Conservation (phyloP, 92 coral and sea anemone genomes). For the Zoanthus solanderi region DNA sequence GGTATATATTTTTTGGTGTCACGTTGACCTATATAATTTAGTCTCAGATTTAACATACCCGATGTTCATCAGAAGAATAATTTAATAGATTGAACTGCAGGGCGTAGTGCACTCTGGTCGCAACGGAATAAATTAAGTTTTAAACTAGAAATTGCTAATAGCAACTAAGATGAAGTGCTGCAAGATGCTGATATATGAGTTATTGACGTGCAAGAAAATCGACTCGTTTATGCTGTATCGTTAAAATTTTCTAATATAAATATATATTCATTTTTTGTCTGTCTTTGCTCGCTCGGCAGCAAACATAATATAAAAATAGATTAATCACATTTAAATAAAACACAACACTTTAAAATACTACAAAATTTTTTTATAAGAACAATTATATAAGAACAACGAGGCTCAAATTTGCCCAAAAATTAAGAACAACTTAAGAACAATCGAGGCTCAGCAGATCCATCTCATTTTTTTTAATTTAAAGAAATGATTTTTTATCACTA, state of each 20-base stretch:
- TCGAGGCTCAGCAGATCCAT: conserved; percentile 1
- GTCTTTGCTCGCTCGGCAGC: conserved; percentile 1
- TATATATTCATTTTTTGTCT: background rate
- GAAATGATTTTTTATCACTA: conserved; percentile 10
- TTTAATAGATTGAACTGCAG: background rate
- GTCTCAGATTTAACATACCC: conserved; percentile 5
- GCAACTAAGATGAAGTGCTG: background rate
- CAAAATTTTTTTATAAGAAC: background rate
- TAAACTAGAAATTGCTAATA: background rate
- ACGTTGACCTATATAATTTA: conserved; percentile 2
- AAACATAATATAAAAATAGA: background rate
- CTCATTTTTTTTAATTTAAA: conserved; percentile 7
- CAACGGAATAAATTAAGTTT: background rate
- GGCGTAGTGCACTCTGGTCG: conserved; percentile 1
- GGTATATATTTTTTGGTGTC: conserved; percentile 3
- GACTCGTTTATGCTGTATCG: background rate
- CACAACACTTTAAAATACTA: background rate
- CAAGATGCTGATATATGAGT: background rate
- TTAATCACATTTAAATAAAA: background rate
- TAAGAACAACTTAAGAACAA: too few species aligned
- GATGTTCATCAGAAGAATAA: background rate
- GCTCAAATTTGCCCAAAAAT: too few species aligned
- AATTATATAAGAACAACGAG: too few species aligned
- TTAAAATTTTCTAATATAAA: background rate
- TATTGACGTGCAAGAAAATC: background rate